phyloP scores from a whole-genome alignment of 2,113 vertebrate species.

The Mellivora capensis region DNA sequence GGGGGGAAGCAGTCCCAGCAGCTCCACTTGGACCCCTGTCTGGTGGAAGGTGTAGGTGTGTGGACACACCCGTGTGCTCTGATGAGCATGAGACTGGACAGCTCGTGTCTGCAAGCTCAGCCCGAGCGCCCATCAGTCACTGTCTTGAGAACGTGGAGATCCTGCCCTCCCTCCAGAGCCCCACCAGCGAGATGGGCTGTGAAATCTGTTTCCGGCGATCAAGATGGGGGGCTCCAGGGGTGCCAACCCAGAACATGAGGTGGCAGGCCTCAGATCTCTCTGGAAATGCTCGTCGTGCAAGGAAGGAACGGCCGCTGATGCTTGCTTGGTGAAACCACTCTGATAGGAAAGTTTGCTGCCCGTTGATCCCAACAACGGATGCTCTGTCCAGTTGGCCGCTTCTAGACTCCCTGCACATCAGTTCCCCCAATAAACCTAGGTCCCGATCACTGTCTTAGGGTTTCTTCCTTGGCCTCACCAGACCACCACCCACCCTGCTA shows the following conservation, averaged over 20 bases:
- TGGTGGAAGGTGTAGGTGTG: rapidly evolving
- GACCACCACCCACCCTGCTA: background rate
- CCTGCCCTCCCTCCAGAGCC: background rate
- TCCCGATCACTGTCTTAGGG: background rate
- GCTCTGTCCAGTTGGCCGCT: background rate
- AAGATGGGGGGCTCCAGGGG: background rate
- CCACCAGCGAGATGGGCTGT: background rate
- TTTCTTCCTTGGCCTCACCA: background rate
- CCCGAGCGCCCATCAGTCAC: background rate
- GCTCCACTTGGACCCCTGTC: rapidly evolving
- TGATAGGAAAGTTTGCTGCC: background rate
- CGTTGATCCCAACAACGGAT: background rate
- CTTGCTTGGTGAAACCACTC: background rate
- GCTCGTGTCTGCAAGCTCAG: rapidly evolving
- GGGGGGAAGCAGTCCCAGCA: rapidly evolving
- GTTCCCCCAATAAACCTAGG: background rate
- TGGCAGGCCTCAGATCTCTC: background rate
- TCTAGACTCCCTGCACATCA: background rate
- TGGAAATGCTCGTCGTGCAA: background rate
- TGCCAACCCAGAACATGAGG: background rate
- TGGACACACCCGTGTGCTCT: rapidly evolving
- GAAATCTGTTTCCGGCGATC: background rate
- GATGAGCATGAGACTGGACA: rapidly evolving
- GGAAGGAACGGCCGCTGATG: background rate
- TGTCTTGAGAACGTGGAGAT: background rate